These are phyloP conservation scores for Hirundo rustica DNA, from an alignment of 2,797 vertebrate species.

Conservation along the genomic window DNA sequence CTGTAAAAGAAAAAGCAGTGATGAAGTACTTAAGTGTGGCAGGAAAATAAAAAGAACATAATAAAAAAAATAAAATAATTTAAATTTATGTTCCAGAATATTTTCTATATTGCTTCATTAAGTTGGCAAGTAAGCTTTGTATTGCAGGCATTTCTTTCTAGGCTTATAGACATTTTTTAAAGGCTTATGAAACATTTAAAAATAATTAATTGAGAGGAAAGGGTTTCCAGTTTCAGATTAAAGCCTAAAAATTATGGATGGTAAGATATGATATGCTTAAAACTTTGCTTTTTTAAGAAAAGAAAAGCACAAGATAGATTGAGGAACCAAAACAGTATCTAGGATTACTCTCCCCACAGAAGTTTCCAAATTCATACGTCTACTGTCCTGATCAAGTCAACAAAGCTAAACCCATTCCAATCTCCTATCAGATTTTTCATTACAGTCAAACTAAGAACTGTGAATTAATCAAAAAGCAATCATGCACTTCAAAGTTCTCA, in stretches of 20 bases:
- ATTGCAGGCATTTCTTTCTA: not conserved
- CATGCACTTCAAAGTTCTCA: conserved; percentile 45
- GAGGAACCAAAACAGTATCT: not conserved
- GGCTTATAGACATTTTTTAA: not conserved
- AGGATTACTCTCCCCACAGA: not conserved
- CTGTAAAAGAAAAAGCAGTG: not conserved
- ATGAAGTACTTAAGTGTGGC: not conserved
- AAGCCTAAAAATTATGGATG: not conserved
- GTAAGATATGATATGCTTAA: not conserved
- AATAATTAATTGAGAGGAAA: not conserved
- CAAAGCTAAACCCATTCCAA: conserved; percentile 21
- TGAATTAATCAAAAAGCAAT: conserved; percentile 56
- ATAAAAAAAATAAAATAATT: not conserved
- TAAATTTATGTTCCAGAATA: not conserved
- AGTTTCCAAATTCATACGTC: not conserved
- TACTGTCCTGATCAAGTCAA: conserved; percentile 17
- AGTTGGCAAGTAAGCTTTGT: not conserved
- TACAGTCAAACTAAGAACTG: conserved; percentile 30
- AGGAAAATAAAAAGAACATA: not conserved
- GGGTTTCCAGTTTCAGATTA: not conserved
- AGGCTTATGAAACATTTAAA: not conserved
- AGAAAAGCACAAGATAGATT: not conserved
- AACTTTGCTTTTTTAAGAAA: not conserved
- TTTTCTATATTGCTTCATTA: not conserved
- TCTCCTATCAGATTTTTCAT: not conserved